A percentile compares a stretch with the other conserved stretches of the same genome.
Conservation (phyloP, 2,888 invertebrate species). For the Drosophila mimetica region DNA sequence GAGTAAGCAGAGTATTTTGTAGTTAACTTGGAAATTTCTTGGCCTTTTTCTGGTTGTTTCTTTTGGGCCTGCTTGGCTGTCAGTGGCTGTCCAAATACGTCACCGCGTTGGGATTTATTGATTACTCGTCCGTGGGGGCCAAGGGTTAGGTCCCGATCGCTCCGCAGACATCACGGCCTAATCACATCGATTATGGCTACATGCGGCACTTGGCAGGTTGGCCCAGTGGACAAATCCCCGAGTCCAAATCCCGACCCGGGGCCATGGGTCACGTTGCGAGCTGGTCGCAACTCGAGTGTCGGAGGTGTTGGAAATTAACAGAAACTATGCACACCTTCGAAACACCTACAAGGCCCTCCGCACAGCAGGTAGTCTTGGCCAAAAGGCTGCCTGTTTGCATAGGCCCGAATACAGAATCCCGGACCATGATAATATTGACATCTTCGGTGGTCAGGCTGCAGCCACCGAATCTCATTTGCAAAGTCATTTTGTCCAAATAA, state of each 20-base stretch:
- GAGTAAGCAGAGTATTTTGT: slow-evolving; percentile 40
- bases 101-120: slow-evolving; percentile 66
- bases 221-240: slow-evolving; percentile 43
- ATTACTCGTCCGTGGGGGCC: slow-evolving; percentile 54
- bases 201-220: slow-evolving; percentile 57
- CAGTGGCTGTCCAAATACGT: slow-evolving; percentile 75
- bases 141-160: slow-evolving; percentile 50
- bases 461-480: slow-evolving; percentile 79
- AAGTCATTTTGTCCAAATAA: slow-evolving; percentile 82
- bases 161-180: slow-evolving; percentile 66
- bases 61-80: slow-evolving; percentile 57
- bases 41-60: slow-evolving; percentile 28
- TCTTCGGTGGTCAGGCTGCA: slow-evolving; percentile 61
- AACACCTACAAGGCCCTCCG: slow-evolving; percentile 48
- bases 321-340: slow-evolving; percentile 66
- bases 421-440: slow-evolving; percentile 80
- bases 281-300: slow-evolving; percentile 49
- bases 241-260: slow-evolving; percentile 57
- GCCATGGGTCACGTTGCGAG: slow-evolving; percentile 74
- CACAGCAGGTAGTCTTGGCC: slow-evolving; percentile 62
- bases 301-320: slow-evolving; percentile 77
- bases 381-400: slow-evolving; percentile 62
- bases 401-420: slow-evolving; percentile 36
- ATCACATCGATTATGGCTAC: slow-evolving; percentile 78
- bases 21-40: neutral